These are phyloP conservation scores for Alexandromys oeconomus DNA, from an alignment of 2,797 vertebrate genomes.

Conservation along the genomic window DNA sequence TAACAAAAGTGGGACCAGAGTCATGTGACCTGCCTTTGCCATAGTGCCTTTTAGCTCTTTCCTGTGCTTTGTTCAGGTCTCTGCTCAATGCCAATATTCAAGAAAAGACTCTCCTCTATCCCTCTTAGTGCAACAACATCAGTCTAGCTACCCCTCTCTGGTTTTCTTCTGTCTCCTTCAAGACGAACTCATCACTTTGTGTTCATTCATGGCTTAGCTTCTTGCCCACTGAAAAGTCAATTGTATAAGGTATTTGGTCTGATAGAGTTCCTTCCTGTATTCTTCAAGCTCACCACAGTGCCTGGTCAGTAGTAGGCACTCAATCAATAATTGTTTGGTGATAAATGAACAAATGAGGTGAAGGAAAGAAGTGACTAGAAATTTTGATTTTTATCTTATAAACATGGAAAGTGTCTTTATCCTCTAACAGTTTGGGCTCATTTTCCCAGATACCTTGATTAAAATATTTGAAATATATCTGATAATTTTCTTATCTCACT, in stretches of 20 bases:
- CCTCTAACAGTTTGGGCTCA: conserved; percentile 8
- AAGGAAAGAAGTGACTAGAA: background rate
- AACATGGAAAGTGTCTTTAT: background rate
- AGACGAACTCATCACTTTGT: background rate
- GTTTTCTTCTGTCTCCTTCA: conserved; percentile 21
- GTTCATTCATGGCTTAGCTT: background rate
- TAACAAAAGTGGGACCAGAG: background rate
- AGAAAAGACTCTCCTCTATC: background rate
- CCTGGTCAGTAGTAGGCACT: background rate
- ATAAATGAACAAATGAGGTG: conserved; percentile 6
- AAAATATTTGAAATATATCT: conserved; percentile 53
- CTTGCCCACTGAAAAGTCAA: background rate
- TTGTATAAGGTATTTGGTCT: background rate
- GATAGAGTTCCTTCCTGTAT: background rate
- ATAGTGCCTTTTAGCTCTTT: background rate
- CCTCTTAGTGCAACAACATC: background rate
- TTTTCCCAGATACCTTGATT: conserved; percentile 52
- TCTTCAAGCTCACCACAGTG: background rate
- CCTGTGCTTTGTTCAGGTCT: background rate
- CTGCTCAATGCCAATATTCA: background rate
- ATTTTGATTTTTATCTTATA: conserved; percentile 38
- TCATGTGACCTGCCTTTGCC: background rate
- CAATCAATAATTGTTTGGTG: conserved; percentile 49
- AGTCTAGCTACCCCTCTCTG: background rate
- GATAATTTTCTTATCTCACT: conserved; percentile 23